These are phyloP conservation scores for Castor canadensis DNA, from an alignment of 2,113 vertebrate species.

Conservation along the genomic window DNA sequence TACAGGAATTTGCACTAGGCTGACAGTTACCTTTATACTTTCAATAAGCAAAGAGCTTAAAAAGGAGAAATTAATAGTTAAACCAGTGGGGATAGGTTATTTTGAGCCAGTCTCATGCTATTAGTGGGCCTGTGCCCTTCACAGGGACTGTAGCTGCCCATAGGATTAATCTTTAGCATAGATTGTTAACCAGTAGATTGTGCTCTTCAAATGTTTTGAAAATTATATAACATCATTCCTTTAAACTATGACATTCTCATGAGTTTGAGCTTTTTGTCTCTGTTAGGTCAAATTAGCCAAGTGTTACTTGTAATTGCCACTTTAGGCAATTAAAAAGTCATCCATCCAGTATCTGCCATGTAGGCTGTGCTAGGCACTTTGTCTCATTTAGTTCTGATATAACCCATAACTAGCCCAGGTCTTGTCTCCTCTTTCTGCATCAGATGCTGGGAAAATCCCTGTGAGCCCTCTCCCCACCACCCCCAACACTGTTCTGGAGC, in stretches of 20 bases:
- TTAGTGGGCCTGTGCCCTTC: neutral
- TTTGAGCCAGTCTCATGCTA: neutral
- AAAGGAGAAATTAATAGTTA: neutral
- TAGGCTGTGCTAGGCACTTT: neutral
- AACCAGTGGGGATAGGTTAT: neutral
- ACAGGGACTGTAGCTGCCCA: neutral
- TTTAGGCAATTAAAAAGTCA: neutral
- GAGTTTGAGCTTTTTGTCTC: slow-evolving; percentile 18
- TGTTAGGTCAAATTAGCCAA: neutral
- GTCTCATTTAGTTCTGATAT: neutral
- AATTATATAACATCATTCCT: neutral
- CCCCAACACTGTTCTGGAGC: neutral
- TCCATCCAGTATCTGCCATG: neutral
- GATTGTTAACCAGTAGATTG: neutral
- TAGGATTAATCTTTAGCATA: neutral
- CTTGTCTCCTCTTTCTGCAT: neutral
- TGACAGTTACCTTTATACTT: slow-evolving; percentile 27
- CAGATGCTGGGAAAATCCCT: neutral
- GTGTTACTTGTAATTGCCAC: neutral
- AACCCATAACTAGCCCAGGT: neutral
- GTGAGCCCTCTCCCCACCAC: neutral
- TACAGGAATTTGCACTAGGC: neutral
- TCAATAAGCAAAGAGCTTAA: slow-evolving; percentile 1
- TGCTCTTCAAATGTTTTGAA: slow-evolving; percentile 11
- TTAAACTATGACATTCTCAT: slow-evolving; percentile 5